A percentile compares a stretch with the other conserved stretches of the same genome.
phyloP scores from a whole-genome alignment of 2,888 invertebrate species.

The Euzetes globulus region DNA sequence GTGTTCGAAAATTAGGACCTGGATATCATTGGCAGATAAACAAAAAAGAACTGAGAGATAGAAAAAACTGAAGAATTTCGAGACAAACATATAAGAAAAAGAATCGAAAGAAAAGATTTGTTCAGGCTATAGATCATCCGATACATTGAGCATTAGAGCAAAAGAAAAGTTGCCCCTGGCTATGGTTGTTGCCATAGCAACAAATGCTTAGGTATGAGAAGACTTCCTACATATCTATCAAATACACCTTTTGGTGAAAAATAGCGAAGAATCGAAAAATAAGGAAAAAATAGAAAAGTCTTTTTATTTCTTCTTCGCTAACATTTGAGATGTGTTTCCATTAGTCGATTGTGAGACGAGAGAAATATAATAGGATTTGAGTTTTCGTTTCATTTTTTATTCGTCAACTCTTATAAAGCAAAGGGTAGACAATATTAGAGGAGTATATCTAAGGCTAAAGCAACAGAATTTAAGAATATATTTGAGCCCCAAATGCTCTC shows the following conservation, averaged over 20 bases:
- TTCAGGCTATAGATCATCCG: no score
- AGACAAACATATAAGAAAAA: no score
- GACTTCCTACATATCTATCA: background rate
- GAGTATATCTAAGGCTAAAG: no score
- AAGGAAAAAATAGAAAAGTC: background rate
- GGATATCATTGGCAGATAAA: no score
- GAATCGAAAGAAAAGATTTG: no score
- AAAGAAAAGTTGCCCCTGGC: background rate
- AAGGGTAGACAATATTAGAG: background rate
- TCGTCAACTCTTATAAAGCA: background rate
- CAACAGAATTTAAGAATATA: no score
- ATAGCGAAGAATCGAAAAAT: background rate
- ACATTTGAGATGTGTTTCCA: background rate
- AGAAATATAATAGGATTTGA: constrained; percentile 10
- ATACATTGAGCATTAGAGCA: background rate
- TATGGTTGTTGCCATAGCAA: background rate
- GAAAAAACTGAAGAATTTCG: no score
- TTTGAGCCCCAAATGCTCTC: no score
- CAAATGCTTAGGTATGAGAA: constrained; percentile 6
- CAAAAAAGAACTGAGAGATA: no score
- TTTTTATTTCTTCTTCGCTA: background rate
- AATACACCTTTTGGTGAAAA: background rate
- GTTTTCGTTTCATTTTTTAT: background rate
- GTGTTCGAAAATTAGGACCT: background rate
- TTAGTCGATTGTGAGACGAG: background rate